phyloP scores from a whole-genome alignment of 2,113 vertebrate genomes.

The Aphelocoma coerulescens region DNA sequence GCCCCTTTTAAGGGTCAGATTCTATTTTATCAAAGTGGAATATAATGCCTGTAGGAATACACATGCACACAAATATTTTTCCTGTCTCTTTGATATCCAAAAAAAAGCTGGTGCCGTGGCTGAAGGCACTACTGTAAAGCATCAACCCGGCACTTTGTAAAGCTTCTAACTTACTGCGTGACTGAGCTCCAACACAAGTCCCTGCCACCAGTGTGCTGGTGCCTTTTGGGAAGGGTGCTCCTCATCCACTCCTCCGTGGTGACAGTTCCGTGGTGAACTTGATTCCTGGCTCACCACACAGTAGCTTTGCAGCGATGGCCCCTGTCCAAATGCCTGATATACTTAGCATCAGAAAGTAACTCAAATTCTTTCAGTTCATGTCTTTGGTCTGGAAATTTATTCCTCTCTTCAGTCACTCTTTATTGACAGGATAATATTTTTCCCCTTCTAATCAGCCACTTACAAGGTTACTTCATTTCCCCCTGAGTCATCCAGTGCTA shows the following conservation, averaged over 20 bases:
- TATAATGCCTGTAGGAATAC: neutral
- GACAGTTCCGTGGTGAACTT: neutral
- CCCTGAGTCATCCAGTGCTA: neutral
- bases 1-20: neutral
- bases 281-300: neutral
- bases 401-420: neutral
- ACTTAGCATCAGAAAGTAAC: conserved; percentile 28
- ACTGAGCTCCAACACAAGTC: neutral
- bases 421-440: conserved; percentile 11
- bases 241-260: neutral
- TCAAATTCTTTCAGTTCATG: neutral
- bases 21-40: neutral
- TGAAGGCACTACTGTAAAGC: neutral
- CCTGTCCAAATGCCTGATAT: conserved; percentile 21
- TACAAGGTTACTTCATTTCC: neutral
- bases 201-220: rapidly evolving
- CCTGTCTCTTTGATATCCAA: neutral
- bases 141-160: neutral
- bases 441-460: conserved; percentile 19
- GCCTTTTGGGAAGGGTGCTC: neutral
- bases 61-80: neutral
- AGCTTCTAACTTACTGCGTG: neutral
- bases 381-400: conserved; percentile 31
- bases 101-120: neutral
- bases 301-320: neutral